A percentile compares a stretch with the other conserved stretches of the same genome.
Conservation (phyloP, 2,888 invertebrate genomes). For the Caenorhabditis sp. region DNA sequence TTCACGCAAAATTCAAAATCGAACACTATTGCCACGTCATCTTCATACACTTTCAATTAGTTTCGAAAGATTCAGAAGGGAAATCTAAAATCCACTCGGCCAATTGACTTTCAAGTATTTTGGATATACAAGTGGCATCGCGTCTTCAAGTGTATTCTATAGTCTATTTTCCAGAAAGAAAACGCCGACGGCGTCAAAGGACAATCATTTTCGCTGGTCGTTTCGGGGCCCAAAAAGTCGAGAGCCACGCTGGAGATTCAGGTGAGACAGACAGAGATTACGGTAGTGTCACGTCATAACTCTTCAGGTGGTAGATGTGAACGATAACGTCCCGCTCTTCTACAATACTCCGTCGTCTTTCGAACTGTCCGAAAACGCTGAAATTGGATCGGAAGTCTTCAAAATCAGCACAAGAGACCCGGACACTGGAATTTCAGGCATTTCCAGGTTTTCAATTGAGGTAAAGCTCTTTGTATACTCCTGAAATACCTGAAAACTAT, state of each 20-base stretch:
- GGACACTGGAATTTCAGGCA: conserved; percentile 72
- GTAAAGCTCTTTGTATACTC: neutral
- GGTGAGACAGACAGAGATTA: conserved; percentile 60
- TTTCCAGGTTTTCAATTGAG: conserved; percentile 65
- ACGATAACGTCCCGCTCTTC: conserved; percentile 80
- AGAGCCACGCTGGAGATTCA: conserved; percentile 73
- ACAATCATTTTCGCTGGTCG: conserved; percentile 66
- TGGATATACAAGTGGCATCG: conserved; percentile 81
- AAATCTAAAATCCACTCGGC: conserved; percentile 17
- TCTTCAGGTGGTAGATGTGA: conserved; percentile 79
- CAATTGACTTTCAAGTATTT: conserved; percentile 89
- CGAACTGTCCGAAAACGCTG: conserved; percentile 46
- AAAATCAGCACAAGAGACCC: conserved; percentile 63
- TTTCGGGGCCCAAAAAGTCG: conserved; percentile 61
- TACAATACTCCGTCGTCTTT: conserved; percentile 86
- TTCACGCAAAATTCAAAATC: neutral
- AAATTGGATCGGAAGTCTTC: conserved; percentile 57
- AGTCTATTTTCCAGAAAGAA: conserved; percentile 61
- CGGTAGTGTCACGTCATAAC: neutral
- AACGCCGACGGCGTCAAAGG: conserved; percentile 62
- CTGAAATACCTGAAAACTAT: neutral
- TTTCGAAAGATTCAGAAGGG: no score
- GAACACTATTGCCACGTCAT: no score
- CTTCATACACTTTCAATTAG: no score
- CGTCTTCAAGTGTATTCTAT: conserved; percentile 81